Conservation (phyloP, 1,140 invertebrate species). For the Atta colombica region DNA sequence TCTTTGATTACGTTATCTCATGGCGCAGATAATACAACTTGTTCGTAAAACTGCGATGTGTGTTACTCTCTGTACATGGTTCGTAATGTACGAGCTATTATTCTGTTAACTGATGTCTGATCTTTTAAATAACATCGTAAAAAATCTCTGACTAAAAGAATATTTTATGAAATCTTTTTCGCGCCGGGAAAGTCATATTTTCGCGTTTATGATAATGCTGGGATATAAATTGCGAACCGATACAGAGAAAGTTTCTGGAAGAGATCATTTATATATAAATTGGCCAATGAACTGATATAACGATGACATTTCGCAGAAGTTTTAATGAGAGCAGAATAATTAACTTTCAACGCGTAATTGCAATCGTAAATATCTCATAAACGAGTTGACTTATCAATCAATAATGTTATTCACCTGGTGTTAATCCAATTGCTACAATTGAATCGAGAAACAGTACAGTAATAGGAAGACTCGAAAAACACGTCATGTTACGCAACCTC, state of each 20-base stretch:
- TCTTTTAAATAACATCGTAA: slow-evolving; percentile 15
- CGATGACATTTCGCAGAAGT: neutral
- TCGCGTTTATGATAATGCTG: slow-evolving; percentile 2
- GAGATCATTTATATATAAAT: slow-evolving; percentile 11
- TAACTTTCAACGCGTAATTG: slow-evolving; percentile 1
- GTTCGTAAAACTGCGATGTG: slow-evolving; percentile 17
- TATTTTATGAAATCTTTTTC: neutral
- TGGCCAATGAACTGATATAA: neutral
- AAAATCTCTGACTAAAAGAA: neutral
- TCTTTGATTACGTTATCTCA: slow-evolving; percentile 12
- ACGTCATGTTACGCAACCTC: slow-evolving; percentile 37
- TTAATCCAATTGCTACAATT: slow-evolving; percentile 1
- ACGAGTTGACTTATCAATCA: slow-evolving; percentile 8
- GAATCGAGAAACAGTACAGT: neutral
- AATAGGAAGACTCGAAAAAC: neutral
- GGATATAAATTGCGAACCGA: slow-evolving; percentile 7
- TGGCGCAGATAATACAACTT: slow-evolving; percentile 6
- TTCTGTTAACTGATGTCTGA: slow-evolving; percentile 3
- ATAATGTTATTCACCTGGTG: slow-evolving; percentile 17
- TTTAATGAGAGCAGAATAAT: neutral
- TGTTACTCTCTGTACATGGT: neutral
- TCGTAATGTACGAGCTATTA: slow-evolving; percentile 11
- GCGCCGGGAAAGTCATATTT: neutral
- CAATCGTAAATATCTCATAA: neutral
- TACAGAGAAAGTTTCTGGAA: neutral